These are phyloP conservation scores for Chrysopa pallens DNA, from an alignment of 1,140 invertebrate genomes.

Conservation along the genomic window DNA sequence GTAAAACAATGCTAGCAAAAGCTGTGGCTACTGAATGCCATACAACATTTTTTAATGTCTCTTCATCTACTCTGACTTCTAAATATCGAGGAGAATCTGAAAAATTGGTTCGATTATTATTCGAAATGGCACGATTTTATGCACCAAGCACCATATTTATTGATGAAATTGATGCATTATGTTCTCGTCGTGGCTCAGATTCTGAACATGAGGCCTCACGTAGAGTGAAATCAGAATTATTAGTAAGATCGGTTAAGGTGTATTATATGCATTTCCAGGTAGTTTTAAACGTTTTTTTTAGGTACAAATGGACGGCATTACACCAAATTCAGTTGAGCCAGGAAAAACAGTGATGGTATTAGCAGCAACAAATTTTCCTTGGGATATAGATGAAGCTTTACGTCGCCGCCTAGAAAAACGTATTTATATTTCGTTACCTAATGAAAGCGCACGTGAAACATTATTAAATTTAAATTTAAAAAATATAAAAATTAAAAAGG, in stretches of 20 bases:
- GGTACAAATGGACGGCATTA: constrained; percentile 98
- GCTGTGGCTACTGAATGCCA: constrained; percentile 98
- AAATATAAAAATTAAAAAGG: constrained; percentile 70
- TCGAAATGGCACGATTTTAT: constrained; percentile 99
- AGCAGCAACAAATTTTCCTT: constrained; percentile 98
- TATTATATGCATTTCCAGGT: no score
- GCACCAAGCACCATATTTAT: constrained; percentile 99
- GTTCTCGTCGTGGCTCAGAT: constrained; percentile 86
- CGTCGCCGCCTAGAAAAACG: constrained; percentile 92
- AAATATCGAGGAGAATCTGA: constrained; percentile 99
- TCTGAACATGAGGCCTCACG: constrained; percentile 96
- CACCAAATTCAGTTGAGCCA: constrained; percentile 45
- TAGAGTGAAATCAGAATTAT: constrained; percentile 91
- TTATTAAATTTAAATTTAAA: constrained; percentile 81
- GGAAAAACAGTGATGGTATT: constrained; percentile 86
- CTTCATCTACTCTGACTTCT: constrained; percentile 89
- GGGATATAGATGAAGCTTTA: constrained; percentile 98
- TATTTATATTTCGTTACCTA: constrained; percentile 98
- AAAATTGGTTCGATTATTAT: constrained; percentile 90
- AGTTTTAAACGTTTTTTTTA: no score
- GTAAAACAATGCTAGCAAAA: constrained; percentile 98
- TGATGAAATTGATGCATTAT: constrained; percentile 98
- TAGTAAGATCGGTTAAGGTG: constrained; percentile 29
- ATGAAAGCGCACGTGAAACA: constrained; percentile 74
- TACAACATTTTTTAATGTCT: constrained; percentile 98